These are phyloP conservation scores for Agonopterix heracliana DNA, from an alignment of 2,888 invertebrate species.

Conservation along the genomic window DNA sequence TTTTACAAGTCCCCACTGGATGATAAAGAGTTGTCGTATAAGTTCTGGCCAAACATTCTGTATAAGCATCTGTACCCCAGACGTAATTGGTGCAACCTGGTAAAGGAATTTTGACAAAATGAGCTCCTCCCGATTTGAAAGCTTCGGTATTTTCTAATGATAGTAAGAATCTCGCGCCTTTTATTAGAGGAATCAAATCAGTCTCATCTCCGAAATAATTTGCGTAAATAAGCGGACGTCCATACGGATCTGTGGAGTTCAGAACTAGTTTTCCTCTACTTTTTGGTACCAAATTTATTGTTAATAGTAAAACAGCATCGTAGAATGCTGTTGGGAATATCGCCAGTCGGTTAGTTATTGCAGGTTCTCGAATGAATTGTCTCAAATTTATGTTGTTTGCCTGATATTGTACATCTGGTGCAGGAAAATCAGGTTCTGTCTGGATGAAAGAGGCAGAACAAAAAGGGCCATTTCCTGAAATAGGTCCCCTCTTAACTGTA, in stretches of 20 bases:
- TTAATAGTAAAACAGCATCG: constrained; percentile 71
- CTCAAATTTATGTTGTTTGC: constrained; percentile 64
- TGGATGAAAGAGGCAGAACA: constrained; percentile 78
- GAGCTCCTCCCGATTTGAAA: constrained; percentile 70
- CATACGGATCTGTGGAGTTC: constrained; percentile 80
- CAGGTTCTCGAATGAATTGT: constrained; percentile 74
- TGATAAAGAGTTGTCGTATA: too few relatives aligned
- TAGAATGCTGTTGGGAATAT: constrained; percentile 75
- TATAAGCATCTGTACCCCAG: too few relatives aligned
- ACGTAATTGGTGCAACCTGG: too few relatives aligned
- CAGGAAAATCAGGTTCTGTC: constrained; percentile 53
- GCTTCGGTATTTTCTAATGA: constrained; percentile 74
- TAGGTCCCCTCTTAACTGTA: too few relatives aligned
- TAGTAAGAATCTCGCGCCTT: constrained; percentile 75
- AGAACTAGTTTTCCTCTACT: constrained; percentile 79
- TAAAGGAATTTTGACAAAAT: too few relatives aligned
- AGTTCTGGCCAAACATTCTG: too few relatives aligned
- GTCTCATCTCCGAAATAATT: constrained; percentile 77
- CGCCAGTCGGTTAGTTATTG: constrained; percentile 23
- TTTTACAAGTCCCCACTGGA: too few relatives aligned
- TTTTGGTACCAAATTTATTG: constrained; percentile 75
- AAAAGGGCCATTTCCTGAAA: too few relatives aligned
- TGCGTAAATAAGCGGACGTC: constrained; percentile 81
- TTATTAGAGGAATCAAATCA: constrained; percentile 77
- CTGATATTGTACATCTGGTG: constrained; percentile 78